Base-by-base conservation (phyloP, 1,140 invertebrate species). In the Caenorhabditis inopinata region DNA sequence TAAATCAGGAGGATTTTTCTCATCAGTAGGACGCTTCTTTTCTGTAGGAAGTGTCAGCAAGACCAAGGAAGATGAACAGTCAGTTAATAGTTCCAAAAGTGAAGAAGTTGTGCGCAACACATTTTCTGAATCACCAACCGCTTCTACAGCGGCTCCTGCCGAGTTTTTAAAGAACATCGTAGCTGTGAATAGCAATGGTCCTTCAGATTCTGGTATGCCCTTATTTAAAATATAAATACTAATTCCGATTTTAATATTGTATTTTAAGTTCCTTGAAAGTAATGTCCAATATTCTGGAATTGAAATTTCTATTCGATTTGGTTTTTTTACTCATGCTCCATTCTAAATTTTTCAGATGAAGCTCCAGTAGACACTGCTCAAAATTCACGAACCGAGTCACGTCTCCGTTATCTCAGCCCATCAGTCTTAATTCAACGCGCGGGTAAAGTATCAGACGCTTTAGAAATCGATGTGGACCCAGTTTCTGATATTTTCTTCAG, bases 1-100 rank as follows among this genome's bases (percentile, higher is more conserved):
- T 38, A 68, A 68, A 68, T 38, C 58, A 4, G 58, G 58, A 38
- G 58, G 58, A 21, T 68, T 68, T 42, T 42, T 68, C 58, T 68
- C 58, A 38, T 68, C 58, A 12, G 32, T 68, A 6, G 32, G 58
- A 12, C 58, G 58, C n/a, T 68, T 68, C 9, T 68, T 68, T 42
- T 68, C 58, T 42, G 58, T 23, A 21, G 58, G 58, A 16, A 38
- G 32, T 38, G 58, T 32, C 32, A 68, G 32, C 21, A 68, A 68
- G 32, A 58, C 12, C 51, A 58, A 58, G 4, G 51, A 58, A 29
- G 27, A 4, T 7, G 32, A 68, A 38, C 35, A 35, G n/a, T 38
- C 58, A 29, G 27, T 27, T 23, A 11, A 21, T n/a, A 14, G 12
- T 58, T 58, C 14, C 14, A n/a, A n/a, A n/a, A 68, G 32, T 25